These are phyloP conservation scores for Pipra filicauda DNA, from an alignment of 2,113 vertebrate genomes.

Conservation along the genomic window DNA sequence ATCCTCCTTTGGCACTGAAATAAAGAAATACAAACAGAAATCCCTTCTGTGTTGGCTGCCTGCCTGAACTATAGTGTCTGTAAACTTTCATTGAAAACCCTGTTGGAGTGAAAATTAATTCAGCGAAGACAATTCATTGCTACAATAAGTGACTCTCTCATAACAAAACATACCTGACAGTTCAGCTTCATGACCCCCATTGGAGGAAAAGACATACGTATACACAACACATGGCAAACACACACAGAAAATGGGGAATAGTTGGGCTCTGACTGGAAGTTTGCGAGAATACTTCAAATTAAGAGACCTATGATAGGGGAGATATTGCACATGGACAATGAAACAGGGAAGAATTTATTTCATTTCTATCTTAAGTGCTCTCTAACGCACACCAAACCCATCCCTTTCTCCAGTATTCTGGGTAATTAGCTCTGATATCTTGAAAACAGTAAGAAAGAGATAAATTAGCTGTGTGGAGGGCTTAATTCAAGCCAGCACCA, in stretches of 20 bases:
- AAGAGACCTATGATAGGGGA: not conserved
- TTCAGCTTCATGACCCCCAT: not conserved
- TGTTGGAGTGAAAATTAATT: slow-evolving; percentile 19
- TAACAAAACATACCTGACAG: slow-evolving; percentile 8
- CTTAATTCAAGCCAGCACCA: not conserved
- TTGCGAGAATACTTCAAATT: not conserved
- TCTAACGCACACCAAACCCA: not conserved
- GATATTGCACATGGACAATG: not conserved
- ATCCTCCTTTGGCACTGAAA: slow-evolving; percentile 37
- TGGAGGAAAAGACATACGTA: not conserved
- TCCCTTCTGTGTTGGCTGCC: slow-evolving; percentile 6
- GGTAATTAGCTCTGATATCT: slow-evolving; percentile 6
- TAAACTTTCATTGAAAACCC: not conserved
- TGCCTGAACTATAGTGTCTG: slow-evolving; percentile 13
- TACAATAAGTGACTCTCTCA: not conserved
- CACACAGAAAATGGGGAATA: not conserved
- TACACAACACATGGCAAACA: not conserved
- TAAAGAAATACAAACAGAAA: slow-evolving; percentile 29
- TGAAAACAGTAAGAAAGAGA: not conserved
- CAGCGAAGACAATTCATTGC: not conserved
- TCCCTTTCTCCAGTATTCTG: not conserved
- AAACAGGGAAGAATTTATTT: not conserved
- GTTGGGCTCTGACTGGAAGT: not conserved
- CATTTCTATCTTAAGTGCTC: not conserved
- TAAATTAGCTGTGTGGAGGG: not conserved